Evolutionary conservation across 1,140 invertebrate species (phyloP).

Genomic region (Diorhabda elongata): DNA sequence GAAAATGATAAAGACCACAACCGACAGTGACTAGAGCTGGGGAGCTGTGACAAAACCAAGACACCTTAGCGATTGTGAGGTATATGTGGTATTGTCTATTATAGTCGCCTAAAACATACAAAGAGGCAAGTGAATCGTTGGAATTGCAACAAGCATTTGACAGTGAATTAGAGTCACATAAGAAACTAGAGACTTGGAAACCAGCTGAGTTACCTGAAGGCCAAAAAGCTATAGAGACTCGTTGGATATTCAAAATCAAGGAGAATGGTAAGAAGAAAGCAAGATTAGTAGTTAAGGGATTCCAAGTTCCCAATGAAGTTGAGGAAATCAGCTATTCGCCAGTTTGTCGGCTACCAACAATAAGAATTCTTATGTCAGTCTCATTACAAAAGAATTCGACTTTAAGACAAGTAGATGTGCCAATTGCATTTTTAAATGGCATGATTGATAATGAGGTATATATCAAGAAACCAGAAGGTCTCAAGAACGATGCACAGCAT

Average conservation of each 20-base stretch:
- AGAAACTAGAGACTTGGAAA: constrained; percentile 3
- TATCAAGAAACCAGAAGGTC: constrained; percentile 1
- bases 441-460: constrained; percentile 1
- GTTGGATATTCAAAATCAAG: constrained; percentile 12
- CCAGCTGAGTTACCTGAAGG: constrained; percentile 11
- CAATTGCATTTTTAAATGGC: background rate
- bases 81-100: constrained; percentile 7
- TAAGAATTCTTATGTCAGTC: constrained; percentile 8
- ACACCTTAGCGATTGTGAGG: constrained; percentile 12
- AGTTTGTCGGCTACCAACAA: constrained; percentile 11
- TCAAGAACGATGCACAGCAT: constrained; percentile 1
- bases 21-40: background rate
- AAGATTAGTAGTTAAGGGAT: constrained; percentile 15
- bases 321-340: constrained; percentile 7
- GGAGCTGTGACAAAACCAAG: constrained; percentile 9
- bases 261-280: constrained; percentile 16
- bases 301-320: constrained; percentile 13
- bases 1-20: no score
- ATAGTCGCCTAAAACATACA: background rate
- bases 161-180: background rate
- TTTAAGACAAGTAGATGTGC: background rate
- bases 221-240: constrained; percentile 13
- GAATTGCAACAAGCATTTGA: background rate
- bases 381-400: background rate
- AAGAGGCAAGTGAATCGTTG: background rate